Base-by-base conservation (phyloP, 2,888 invertebrate genomes). In the Neoascia interrupta region DNA sequence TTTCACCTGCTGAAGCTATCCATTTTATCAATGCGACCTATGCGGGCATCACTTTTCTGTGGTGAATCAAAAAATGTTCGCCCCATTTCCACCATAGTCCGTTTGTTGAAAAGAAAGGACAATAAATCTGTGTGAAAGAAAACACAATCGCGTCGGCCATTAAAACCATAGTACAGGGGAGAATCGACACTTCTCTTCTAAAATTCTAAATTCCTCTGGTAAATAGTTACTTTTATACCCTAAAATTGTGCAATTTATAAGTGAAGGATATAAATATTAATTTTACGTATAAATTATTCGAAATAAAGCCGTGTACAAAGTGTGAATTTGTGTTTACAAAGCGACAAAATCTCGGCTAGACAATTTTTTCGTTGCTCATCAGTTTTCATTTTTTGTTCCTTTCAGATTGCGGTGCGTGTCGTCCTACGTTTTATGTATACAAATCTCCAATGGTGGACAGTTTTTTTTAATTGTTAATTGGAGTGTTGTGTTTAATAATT, bases 131-230 rank as follows among this genome's bases (percentile, higher is more conserved):
- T 75, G 51, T 54, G 58, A 58, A 56, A 69, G 43, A 64, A 72
- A 76, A 76, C 53, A 72, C 47, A 64, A 45, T 72, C 72, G 64
- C 76, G 76, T 72, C 76, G 76, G 76, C 76, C 76, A 76, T 76
- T 76, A 64, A 76, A 76, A 34, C 54, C 64, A 21, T 21, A 45
- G 34, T 39, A 51, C 23, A 16, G 34, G 39, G 63, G 64, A 45
- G 56, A 56, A 49, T 15, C 63, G 69, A 75, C 69, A 61, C 63
- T 75, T 56, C 69, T 69, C 34, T 61, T 4, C 21, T 23, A 31
- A 63, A 43, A 69, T 26, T 41, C 43, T 13, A 28, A 72, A 64
- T 31, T 58, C 11, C 31, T 56, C 23, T 64, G 70, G 76, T 76
- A 76, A 76, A 72, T 72, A 26, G 11, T 41, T 60, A 1, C 16